Evolutionary conservation across 2,888 invertebrate genomes (phyloP), one percentile per base, ranked within the genome.

Genomic region (Odiellus spinosus): DNA sequence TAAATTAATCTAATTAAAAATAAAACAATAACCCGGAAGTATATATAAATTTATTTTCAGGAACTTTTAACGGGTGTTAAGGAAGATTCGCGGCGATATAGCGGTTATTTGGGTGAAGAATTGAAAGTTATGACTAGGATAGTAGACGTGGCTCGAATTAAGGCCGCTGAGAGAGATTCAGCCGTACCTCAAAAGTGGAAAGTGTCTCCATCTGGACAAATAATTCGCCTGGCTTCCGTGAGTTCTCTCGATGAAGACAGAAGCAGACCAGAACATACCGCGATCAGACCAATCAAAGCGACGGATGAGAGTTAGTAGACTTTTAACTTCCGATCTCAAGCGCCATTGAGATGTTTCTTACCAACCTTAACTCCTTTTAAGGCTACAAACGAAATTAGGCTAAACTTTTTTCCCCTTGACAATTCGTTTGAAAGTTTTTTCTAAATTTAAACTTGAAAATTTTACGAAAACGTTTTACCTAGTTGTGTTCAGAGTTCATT

Each of bases 401-500:
- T n/a, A n/a, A n/a, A n/a, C n/a, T n/a, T n/a, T n/a, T n/a, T n/a
- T n/a, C n/a, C n/a, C n/a, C n/a, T n/a, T n/a, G n/a, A n/a, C n/a
- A n/a, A n/a, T n/a, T n/a, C n/a, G n/a, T n/a, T n/a, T n/a, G n/a
- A n/a, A n/a, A n/a, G n/a, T n/a, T n/a, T n/a, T n/a, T n/a, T n/a
- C n/a, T n/a, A n/a, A n/a, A n/a, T n/a, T n/a, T n/a, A n/a, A n/a
- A n/a, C n/a, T n/a, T n/a, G n/a, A n/a, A n/a, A n/a, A n/a, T n/a
- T n/a, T n/a, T n/a, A n/a, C n/a, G n/a, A n/a, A n/a, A n/a, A n/a
- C n/a, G n/a, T n/a, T n/a, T n/a, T n/a, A n/a, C n/a, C n/a, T 67
- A 82, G 82, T 79, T 42, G 79, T 82, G 55, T 80, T 82, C 64
- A 74, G 81, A 45, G 79, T 83, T 1, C 81, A 80, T 63, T 81